Evolutionary conservation across 2,113 vertebrate species (phyloP).

Genomic region (Delphinapterus leucas): DNA sequence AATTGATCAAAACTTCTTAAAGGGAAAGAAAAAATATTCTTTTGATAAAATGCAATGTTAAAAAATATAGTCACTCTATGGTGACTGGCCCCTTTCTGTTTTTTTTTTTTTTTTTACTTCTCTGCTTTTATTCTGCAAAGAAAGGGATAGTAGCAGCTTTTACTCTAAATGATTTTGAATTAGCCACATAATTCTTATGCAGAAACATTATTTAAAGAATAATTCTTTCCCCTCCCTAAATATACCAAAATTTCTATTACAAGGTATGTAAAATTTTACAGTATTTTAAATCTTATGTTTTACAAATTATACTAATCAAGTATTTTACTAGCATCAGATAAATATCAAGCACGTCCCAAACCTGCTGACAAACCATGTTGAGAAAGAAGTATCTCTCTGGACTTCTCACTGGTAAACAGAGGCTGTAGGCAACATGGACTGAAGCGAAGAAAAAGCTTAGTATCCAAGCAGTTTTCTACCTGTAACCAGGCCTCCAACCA

Average conservation of each 20-base stretch:
- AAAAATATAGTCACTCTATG: not conserved
- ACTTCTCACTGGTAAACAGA: conserved; percentile 94
- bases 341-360: conserved; percentile 62
- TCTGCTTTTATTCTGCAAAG: conserved; percentile 20
- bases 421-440: conserved; percentile 94
- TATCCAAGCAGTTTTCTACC: conserved; percentile 94
- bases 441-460: conserved; percentile 93
- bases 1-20: not conserved
- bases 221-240: not conserved
- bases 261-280: conserved; percentile 17
- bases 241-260: not conserved
- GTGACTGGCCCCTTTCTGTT: no score
- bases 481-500: conserved; percentile 96
- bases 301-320: not conserved
- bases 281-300: not conserved
- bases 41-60: not conserved
- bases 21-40: not conserved
- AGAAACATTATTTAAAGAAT: not conserved
- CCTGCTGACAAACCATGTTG: conserved; percentile 97
- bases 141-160: not conserved
- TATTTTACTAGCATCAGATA: not conserved
- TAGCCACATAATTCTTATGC: not conserved
- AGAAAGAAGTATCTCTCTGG: conserved; percentile 95
- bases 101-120: not conserved
- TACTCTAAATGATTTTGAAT: not conserved